phyloP scores from a whole-genome alignment of 2,888 invertebrate genomes.

The Encarsia formosa region DNA sequence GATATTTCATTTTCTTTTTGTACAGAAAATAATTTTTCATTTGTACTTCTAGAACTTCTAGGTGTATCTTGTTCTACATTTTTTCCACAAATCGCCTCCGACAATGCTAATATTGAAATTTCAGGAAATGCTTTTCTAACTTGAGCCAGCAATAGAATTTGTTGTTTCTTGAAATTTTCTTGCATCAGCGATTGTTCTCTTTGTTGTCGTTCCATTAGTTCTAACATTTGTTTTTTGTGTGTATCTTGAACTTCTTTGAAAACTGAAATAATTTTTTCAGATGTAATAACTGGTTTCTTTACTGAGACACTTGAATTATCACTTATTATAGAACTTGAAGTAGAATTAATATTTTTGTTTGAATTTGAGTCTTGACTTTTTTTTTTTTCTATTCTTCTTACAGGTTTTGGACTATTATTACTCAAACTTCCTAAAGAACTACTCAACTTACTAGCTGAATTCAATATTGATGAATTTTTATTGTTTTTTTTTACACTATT shows the following conservation, averaged over 20 bases:
- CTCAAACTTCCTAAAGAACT: slow-evolving; percentile 34
- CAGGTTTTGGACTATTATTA: slow-evolving; percentile 21
- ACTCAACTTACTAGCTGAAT: slow-evolving; percentile 32
- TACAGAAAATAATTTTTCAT: background rate
- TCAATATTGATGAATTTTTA: slow-evolving; percentile 19
- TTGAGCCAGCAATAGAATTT: slow-evolving; percentile 56
- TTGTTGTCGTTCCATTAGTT: slow-evolving; percentile 62
- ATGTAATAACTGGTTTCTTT: slow-evolving; percentile 30
- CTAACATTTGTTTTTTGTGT: slow-evolving; percentile 62
- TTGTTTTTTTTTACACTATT: slow-evolving; percentile 11
- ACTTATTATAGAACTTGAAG: slow-evolving; percentile 7
- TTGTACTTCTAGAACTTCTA: background rate
- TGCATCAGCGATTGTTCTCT: slow-evolving; percentile 62
- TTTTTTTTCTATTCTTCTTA: slow-evolving; percentile 17
- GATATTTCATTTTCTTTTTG: slow-evolving; percentile 1
- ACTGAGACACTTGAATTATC: slow-evolving; percentile 3
- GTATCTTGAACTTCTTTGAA: slow-evolving; percentile 58
- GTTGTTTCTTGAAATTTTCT: slow-evolving; percentile 64
- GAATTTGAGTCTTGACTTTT: slow-evolving; percentile 8
- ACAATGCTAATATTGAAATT: slow-evolving; percentile 30
- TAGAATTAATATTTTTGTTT: slow-evolving; percentile 15
- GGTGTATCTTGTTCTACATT: slow-evolving; percentile 1
- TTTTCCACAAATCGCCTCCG: slow-evolving; percentile 27
- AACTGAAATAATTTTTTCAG: slow-evolving; percentile 42
- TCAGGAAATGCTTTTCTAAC: slow-evolving; percentile 48